phyloP scores from a whole-genome alignment of 2,797 vertebrate species.

The Myripristis murdjan region DNA sequence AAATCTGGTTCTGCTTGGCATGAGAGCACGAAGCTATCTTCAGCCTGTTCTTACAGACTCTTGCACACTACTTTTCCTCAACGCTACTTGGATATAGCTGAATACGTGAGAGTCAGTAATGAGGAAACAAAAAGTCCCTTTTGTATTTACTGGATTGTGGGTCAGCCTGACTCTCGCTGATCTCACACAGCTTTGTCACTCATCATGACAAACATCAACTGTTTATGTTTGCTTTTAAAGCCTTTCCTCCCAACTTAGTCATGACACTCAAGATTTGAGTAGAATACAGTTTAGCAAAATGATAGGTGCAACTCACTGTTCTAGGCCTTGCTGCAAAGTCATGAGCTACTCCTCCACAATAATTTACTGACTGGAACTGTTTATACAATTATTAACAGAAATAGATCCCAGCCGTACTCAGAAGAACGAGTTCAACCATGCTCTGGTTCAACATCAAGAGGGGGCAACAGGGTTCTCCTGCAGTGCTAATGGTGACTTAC shows the following conservation, averaged over 20 bases:
- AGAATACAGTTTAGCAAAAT: conserved; percentile 3
- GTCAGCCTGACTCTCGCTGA: background rate
- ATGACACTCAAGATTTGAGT: conserved; percentile 14
- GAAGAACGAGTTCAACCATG: background rate
- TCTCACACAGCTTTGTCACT: background rate
- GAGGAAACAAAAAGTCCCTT: background rate
- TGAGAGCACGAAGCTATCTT: background rate
- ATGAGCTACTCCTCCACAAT: conserved; percentile 11
- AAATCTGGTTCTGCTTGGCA: conserved; percentile 68
- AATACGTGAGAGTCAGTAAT: background rate
- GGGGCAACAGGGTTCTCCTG: background rate
- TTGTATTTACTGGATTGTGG: background rate
- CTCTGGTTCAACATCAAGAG: background rate
- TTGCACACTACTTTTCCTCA: background rate
- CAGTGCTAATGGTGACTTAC: background rate
- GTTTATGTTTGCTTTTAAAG: conserved; percentile 1
- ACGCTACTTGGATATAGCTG: background rate
- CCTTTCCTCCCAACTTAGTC: background rate
- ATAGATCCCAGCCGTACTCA: background rate
- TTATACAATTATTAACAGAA: conserved; percentile 35
- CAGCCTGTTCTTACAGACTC: background rate
- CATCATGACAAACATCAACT: background rate
- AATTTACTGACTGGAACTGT: conserved; percentile 12
- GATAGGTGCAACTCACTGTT: background rate
- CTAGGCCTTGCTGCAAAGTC: background rate